Evolutionary conservation across 2,888 invertebrate genomes (phyloP), one percentile per base, ranked within the genome.

Genomic region (Parnassius mnemosyne): DNA sequence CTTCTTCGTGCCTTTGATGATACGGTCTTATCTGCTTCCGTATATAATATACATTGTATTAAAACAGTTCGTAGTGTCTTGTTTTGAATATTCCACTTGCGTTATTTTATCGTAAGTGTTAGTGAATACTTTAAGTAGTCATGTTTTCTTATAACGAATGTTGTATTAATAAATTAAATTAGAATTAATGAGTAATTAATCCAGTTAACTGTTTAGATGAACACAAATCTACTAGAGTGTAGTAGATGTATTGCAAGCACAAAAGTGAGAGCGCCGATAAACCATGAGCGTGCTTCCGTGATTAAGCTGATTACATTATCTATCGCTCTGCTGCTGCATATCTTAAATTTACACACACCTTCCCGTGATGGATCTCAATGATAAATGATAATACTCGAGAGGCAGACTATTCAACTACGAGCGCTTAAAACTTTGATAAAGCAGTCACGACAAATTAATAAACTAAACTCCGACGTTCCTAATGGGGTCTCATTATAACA

Each of bases 401-500:
- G n/a, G 10, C 43, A 51, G 51, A 43, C 34, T 43, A 13, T 44
- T 55, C 12, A 55, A 49, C 53, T 42, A 53, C 11, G 54, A 43
- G 43, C 55, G 34, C 44, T 51, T 52, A 12, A 47, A 52, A 41
- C 44, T 51, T 41, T 43, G 53, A 62, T 62, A 50, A 58, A 57
- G 20, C 43, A 54, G 13, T n/a, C 57, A 50, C 50, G 44, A 50
- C 53, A 50, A 49, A 53, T 47, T 49, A 54, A 50, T 16, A 9
- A 11, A 44, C 50, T 25, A 9, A 10, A 52, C 46, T 20, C n/a
- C 52, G 12, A 20, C 49, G 53, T 52, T 57, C 25, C 57, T 62
- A 54, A 62, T 58, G 62, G 53, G 50, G 13, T 43, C 53, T 50
- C 62, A 41, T 62, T 62, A 54, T 53, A 47, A 52, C 7, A 25